A percentile compares a stretch with the other conserved stretches of the same genome.
Evolutionary conservation across 1,140 invertebrate species (phyloP).

Genomic region (Bombus vancouverensis): DNA sequence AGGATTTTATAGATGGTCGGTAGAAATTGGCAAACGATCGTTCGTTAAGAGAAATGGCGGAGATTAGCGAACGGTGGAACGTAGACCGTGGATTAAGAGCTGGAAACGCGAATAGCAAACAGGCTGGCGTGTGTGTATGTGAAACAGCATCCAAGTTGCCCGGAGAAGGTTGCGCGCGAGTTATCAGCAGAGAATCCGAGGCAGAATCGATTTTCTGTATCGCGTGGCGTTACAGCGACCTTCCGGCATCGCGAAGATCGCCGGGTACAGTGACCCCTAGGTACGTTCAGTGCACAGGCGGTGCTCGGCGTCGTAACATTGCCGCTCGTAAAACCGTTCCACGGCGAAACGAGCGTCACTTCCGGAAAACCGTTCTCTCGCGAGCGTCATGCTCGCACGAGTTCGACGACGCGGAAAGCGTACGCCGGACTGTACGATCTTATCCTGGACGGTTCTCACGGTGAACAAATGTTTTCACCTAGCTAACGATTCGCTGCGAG

Average conservation of each 20-base stretch:
- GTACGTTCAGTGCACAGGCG: conserved; percentile 37
- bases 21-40: neutral
- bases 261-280: conserved; percentile 69
- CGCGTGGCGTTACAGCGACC: conserved; percentile 56
- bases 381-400: conserved; percentile 26
- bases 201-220: conserved; percentile 63
- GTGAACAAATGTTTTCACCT: neutral
- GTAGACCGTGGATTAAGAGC: neutral
- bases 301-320: conserved; percentile 51
- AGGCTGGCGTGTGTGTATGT: neutral
- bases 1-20: too few relatives aligned
- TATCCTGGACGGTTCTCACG: conserved; percentile 30
- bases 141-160: neutral
- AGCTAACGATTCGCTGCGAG: neutral
- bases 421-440: conserved; percentile 12
- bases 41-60: neutral
- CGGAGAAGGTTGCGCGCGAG: conserved; percentile 9
- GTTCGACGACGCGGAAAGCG: conserved; percentile 26
- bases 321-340: conserved; percentile 63
- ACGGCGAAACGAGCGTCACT: conserved; percentile 61
- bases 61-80: neutral
- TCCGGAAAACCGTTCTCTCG: conserved; percentile 60
- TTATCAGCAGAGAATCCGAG: conserved; percentile 30
- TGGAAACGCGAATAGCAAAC: neutral
- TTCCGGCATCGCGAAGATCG: conserved; percentile 64